Conservation (phyloP, 1,140 invertebrate genomes). For the Delia radicum region DNA sequence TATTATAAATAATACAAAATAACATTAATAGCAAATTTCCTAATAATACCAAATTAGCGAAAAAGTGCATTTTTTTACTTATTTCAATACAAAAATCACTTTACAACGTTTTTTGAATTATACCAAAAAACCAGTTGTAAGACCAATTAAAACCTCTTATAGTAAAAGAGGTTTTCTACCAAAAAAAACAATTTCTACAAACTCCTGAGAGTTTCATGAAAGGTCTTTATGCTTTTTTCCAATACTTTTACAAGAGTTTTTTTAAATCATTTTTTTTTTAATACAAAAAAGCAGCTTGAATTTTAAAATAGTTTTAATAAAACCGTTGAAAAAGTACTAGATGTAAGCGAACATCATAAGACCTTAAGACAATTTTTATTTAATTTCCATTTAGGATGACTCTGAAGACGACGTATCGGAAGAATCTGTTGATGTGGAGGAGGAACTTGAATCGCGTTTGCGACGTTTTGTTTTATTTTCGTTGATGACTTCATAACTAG, state of each 20-base stretch:
- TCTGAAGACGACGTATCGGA: slow-evolving; percentile 36
- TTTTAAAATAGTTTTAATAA: too few species aligned
- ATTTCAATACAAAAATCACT: neutral
- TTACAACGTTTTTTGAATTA: neutral
- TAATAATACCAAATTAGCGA: slow-evolving; percentile 6
- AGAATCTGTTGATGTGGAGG: slow-evolving; percentile 31
- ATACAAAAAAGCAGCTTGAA: too few species aligned
- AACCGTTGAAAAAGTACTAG: too few species aligned
- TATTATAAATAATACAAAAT: neutral
- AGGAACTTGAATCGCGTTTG: slow-evolving; percentile 37
- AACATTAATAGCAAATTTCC: neutral
- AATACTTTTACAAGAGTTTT: neutral
- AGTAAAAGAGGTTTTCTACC: neutral
- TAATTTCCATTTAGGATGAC: too few species aligned
- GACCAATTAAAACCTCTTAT: neutral
- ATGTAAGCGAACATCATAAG: too few species aligned
- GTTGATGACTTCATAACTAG: slow-evolving; percentile 53
- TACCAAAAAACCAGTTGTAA: neutral
- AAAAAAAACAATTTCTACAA: neutral
- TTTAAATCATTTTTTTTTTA: neutral
- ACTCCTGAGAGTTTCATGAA: too few species aligned
- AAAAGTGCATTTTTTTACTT: neutral
- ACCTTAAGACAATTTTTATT: too few species aligned
- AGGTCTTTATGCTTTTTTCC: too few species aligned
- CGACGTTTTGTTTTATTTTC: slow-evolving; percentile 42